Evolutionary conservation across 2,797 vertebrate species (phyloP).

Genomic region (Chiloscyllium punctatum): DNA sequence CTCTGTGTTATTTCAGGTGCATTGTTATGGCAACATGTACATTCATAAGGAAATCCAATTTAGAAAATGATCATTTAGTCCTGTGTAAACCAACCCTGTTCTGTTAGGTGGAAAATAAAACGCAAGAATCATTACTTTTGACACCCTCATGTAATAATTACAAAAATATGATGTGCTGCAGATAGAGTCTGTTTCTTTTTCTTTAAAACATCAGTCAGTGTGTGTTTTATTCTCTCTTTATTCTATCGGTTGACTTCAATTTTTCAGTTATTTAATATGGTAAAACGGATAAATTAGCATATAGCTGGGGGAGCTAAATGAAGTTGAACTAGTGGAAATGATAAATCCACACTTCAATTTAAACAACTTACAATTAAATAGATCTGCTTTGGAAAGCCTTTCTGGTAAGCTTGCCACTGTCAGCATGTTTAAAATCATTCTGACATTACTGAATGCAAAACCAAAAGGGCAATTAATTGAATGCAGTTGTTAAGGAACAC

Average conservation of each 20-base stretch:
- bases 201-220: background rate
- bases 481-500: background rate
- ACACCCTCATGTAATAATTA: no score
- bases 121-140: no score
- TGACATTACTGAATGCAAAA: background rate
- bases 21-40: background rate
- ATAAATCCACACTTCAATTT: background rate
- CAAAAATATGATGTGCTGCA: background rate
- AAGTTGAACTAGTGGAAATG: background rate
- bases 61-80: background rate
- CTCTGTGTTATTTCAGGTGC: background rate
- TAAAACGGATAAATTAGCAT: background rate
- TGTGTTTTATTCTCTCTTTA: background rate
- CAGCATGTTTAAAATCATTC: background rate
- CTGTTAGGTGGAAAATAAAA: background rate
- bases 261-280: background rate
- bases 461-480: background rate
- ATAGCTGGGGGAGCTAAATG: background rate
- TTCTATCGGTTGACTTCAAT: background rate
- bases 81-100: background rate
- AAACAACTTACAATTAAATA: background rate
- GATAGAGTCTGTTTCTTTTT: background rate
- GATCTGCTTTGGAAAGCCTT: background rate
- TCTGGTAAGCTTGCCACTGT: background rate
- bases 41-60: background rate